Evolutionary conservation across 64 coral and sea anemone genomes (phyloP), one percentile per base, ranked within the genome.

Genomic region (Stichodactyla helianthus): DNA sequence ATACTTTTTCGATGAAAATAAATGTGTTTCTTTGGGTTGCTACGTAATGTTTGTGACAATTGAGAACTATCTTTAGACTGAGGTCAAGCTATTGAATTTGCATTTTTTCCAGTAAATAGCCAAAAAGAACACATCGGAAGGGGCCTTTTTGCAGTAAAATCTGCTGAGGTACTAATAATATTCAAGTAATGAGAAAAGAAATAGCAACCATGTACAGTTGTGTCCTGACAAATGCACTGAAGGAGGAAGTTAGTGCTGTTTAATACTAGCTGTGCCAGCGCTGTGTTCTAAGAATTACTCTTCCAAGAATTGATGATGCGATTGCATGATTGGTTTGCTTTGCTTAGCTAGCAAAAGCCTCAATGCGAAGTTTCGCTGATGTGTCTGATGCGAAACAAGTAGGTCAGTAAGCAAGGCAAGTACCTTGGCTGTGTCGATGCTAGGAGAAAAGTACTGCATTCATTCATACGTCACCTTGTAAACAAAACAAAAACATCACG

Each of bases 41-140:
- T 74, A 74, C 25, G 68, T 74, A 74, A 74, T 74, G 23, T 31
- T 74, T 11, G 7, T 74, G 22, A 6, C 10, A 58, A 58, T 71
- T 10, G 25, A n/a, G 22, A 22, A 8, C 68, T 74, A 74, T n/a
- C n/a, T 23, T 27, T 74, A 74, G 68, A 10, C 12, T 74, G 26
- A 31, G 68, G 68, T 74, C 68, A 74, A 74, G 25, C 17, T 74
- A n/a, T 74, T 74, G n/a, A 74, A 74, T 74, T 74, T 74, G 68
- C 68, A 74, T 74, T 10, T 27, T 3, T 74, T 20, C 62, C 25
- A 74, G 8, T 15, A 74, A 74, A 74, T 74, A 7, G 10, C 26
- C 25, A 0, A 11, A 13, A 13, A 27, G 68, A 27, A 74, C 27
- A 12, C 25, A 4, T 27, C 26, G 68, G 7, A 31, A 12, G 27